Base-by-base conservation (phyloP, 2,113 vertebrate genomes). In the Picathartes gymnocephalus region DNA sequence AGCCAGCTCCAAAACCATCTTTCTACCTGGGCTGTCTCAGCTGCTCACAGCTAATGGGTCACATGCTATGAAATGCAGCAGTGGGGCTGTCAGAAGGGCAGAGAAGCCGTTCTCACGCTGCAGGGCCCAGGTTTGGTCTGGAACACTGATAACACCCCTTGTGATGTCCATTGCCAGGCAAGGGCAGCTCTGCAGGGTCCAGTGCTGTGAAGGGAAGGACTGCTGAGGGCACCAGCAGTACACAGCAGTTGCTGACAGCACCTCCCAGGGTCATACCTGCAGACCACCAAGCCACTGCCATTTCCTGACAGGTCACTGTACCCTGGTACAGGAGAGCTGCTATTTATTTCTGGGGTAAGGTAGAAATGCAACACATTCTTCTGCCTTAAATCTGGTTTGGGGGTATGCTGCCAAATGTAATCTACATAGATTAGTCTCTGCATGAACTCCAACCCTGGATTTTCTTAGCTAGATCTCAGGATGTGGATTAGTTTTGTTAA, bases 91-190 rank as follows among this genome's bases (percentile, higher is more conserved):
- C 48, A 42, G 57, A 76, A 76, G 62, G 30, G 28, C 27, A 33
- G 27, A 2, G 50, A 72, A 18, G 30, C 39, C 37, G 3, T 15
- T 44, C 56, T 69, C 0, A 0, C 47, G 6, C 4, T 25, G 35
- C 83, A 39, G 64, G 81, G 74, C 47, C 42, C 69, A 27, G 30
- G 31, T 28, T 51, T 44, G 50, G 13, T 39, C n/a, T 6, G 25
- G 17, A 15, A 15, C 73, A 82, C 71, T 56, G 28, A 35, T 2
- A 24, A 66, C 17, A 6, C 9, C 15, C 1, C 44, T 65, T 15
- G 50, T 54, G 66, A 18, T 54, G 45, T 18, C 58, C 57, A 3
- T 1, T 33, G 53, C 61, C 9, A 14, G 66, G 6, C 65, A 72
- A 0, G 0, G 25, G 48, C 53, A 53, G 37, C 71, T n/a, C 11